Base-by-base conservation (phyloP, 92 coral and sea anemone species). In the Ricordea florida region DNA sequence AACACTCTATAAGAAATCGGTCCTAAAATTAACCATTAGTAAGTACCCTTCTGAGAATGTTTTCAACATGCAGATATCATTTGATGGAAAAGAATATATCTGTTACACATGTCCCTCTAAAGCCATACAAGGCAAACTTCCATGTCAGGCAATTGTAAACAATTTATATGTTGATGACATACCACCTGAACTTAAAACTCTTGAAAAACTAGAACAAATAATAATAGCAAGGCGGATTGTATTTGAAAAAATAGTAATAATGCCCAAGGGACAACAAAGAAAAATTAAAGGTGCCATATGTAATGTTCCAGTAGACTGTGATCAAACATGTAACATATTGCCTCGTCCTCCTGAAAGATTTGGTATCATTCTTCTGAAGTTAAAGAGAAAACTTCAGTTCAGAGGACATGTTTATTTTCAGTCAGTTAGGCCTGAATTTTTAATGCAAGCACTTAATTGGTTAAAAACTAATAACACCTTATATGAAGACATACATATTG, bases 361-460 rank as follows among this genome's bases (percentile, higher is more conserved):
- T 21, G 80, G 86, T 17, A 80, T 72, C 13, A 80, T 80, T 9
- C 22, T 80, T 49, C 14, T 80, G 28, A 79, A 69, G 17, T 35
- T 79, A n/a, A 79, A 79, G 34, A 48, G 79, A 22, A 74, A 41
- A 62, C 45, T 63, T 14, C 63, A 74, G 41, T 82, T 61, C 15
- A 74, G 76, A 73, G 82, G 82, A 4, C 87, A 83, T 76, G 84
- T 83, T 10, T 83, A 65, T 58, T 83, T 83, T 83, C 36, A 81
- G 32, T 65, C 82, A 8, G 74, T 81, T 9, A 32, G 87, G 18
- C 87, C 87, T 30, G 37, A 33, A 46, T 29, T 61, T 22, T 14
- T 81, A 38, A 46, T 50, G 2, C 26, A 23, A 34, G 85, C 85
- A 23, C 50, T 84, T 0, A 66, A 30, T 4, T 78, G 86, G 86